A percentile compares a stretch with the other conserved stretches of the same genome.
Conservation (phyloP, 2,113 vertebrate species). For the Corapipo altera region DNA sequence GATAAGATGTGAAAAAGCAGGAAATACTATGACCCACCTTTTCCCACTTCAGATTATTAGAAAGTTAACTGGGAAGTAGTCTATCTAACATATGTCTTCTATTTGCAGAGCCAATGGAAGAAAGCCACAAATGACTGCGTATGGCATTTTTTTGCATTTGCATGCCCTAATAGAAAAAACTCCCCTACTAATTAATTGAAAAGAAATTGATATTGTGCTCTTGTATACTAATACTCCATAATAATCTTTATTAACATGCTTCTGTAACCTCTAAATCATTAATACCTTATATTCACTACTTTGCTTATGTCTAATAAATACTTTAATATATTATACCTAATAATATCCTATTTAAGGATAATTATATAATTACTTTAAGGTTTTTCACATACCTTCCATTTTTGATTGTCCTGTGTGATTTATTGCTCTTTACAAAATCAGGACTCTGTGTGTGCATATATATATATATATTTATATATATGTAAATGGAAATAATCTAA, state of each 20-base stretch:
- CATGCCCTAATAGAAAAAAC: neutral
- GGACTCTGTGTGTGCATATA: neutral
- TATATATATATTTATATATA: rapidly evolving
- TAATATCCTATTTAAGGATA: neutral
- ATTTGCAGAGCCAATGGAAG: conserved; percentile 79
- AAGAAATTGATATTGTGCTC: neutral
- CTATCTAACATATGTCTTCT: conserved; percentile 76
- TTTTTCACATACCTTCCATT: neutral
- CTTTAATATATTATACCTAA: neutral
- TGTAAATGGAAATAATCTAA: neutral
- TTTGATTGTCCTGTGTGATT: neutral
- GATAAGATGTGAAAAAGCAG: neutral
- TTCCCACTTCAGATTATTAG: conserved; percentile 4
- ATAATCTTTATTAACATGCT: neutral
- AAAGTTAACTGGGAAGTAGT: neutral
- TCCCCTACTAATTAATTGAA: neutral
- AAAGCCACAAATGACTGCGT: conserved; percentile 88
- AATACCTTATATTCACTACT: neutral
- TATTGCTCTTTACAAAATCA: neutral
- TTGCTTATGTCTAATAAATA: neutral
- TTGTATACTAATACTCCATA: neutral
- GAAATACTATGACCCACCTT: neutral
- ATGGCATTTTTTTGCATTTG: conserved; percentile 75
- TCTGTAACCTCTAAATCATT: neutral
- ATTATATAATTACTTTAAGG: neutral